Evolutionary conservation across 2,888 invertebrate species (phyloP), one percentile per base, ranked within the genome.

Genomic region (Galerucella calmariensis): DNA sequence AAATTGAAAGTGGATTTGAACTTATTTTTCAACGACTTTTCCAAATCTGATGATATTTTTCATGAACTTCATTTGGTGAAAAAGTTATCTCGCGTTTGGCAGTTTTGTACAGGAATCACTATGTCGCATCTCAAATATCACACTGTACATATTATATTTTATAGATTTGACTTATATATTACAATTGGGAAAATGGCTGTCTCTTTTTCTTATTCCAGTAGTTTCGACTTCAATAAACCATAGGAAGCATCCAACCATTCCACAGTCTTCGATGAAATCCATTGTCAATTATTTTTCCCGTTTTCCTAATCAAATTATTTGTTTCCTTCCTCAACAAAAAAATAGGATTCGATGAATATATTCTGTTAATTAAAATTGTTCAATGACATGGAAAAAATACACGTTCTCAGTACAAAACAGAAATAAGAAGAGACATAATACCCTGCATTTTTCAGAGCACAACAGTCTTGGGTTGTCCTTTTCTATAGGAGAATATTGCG

Each of bases 311-410:
- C 35, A 41, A 62, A 62, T 62, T 44, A 62, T 62, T 62, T 41
- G 8, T 35, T 27, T 14, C 61, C n/a, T 24, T 48, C 48, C 1
- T 2, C 0, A 46, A 24, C 4, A 59, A 69, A 56, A 58, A 35
- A 59, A 58, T 27, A n/a, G n/a, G n/a, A n/a, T n/a, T n/a, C n/a
- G n/a, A n/a, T n/a, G n/a, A n/a, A n/a, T 51, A 51, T 51, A 56
- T 70, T 70, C 53, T 48, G 16, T 70, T 70, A n/a, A 70, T 70
- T 70, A 53, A 16, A 70, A 63, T 70, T 63, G 70, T 51, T 63
- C 70, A 44, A 16, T 63, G 70, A 70, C 70, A 62, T n/a, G 70
- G 51, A n/a, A 27, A 70, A 70, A 48, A 69, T 62, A 70, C 62
- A 70, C 69, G 62, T 27, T 20, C 51, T 12, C 53, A 48, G 48